These are phyloP conservation scores for Phoenicopterus ruber DNA, from an alignment of 2,113 vertebrate species.

Conservation along the genomic window DNA sequence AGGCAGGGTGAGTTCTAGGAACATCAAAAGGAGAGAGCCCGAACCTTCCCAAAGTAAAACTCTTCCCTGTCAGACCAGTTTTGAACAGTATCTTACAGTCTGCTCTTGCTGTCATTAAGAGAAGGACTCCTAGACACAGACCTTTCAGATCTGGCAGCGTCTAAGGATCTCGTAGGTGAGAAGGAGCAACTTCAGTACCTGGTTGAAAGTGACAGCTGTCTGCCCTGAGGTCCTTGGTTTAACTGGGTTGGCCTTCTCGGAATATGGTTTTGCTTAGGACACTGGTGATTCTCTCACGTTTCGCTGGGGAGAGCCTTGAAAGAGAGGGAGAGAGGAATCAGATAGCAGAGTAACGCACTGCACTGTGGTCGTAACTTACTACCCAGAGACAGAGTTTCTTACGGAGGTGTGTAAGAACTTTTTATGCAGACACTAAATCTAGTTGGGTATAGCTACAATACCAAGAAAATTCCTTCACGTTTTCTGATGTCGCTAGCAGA, in stretches of 20 bases:
- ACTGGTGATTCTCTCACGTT: neutral
- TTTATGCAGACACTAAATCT: neutral
- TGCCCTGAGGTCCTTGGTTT: neutral
- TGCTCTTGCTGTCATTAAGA: neutral
- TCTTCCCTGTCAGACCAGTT: neutral
- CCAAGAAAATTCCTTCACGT: neutral
- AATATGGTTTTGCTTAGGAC: neutral
- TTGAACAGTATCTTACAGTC: neutral
- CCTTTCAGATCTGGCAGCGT: neutral
- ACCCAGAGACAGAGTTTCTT: too few relatives aligned
- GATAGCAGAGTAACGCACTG: neutral
- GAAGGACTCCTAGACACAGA: neutral
- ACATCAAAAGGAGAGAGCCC: neutral
- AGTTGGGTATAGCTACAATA: neutral
- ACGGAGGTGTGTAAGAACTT: neutral
- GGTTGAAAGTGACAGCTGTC: neutral
- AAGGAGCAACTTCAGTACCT: neutral
- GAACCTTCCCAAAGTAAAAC: neutral
- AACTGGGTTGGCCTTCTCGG: neutral
- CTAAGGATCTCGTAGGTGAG: neutral
- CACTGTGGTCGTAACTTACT: neutral
- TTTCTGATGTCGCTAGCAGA: neutral
- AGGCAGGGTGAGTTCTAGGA: neutral
- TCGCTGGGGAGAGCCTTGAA: neutral
- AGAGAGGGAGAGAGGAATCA: neutral